Base-by-base conservation (phyloP, 1,140 invertebrate species). In the Aculops lycopersici region DNA sequence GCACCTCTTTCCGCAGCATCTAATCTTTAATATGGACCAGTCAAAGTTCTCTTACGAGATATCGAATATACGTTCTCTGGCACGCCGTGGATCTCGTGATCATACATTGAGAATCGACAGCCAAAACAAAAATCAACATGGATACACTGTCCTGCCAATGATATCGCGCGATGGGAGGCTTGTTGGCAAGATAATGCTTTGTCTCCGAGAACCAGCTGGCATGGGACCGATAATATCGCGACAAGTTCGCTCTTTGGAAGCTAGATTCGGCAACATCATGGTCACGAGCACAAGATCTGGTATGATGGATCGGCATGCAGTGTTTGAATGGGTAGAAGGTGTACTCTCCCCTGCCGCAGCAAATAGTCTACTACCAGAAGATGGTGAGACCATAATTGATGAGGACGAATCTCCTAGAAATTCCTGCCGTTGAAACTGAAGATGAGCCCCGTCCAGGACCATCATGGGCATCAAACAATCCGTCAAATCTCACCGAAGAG, bases 71-170 rank as follows among this genome's bases (percentile, higher is more conserved):
- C n/a, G n/a, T n/a, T n/a, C n/a, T n/a, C n/a, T n/a, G n/a, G n/a
- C n/a, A n/a, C n/a, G n/a, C n/a, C n/a, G n/a, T n/a, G n/a, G n/a
- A n/a, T n/a, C n/a, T n/a, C n/a, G n/a, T n/a, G n/a, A n/a, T n/a
- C n/a, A n/a, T n/a, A n/a, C n/a, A n/a, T n/a, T n/a, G n/a, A n/a
- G n/a, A n/a, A n/a, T n/a, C n/a, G n/a, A n/a, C n/a, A n/a, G n/a
- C n/a, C n/a, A n/a, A n/a, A 41, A 41, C 24, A n/a, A 19, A 3
- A 4, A 12, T 3, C 38, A 19, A 2, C 37, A 43, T 39, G 19
- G 17, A 12, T 43, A 43, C 24, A 43, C 41, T 2, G 31, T 39
- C 35, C 17, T 21, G 21, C 41, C 41, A 24, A 21, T 43, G 2
- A 4, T 43, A 2, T 13, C 0, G n/a, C 20, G 8, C 4, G 38